Base-by-base conservation (phyloP, 2,113 vertebrate species). In the Maccullochella peelii region DNA sequence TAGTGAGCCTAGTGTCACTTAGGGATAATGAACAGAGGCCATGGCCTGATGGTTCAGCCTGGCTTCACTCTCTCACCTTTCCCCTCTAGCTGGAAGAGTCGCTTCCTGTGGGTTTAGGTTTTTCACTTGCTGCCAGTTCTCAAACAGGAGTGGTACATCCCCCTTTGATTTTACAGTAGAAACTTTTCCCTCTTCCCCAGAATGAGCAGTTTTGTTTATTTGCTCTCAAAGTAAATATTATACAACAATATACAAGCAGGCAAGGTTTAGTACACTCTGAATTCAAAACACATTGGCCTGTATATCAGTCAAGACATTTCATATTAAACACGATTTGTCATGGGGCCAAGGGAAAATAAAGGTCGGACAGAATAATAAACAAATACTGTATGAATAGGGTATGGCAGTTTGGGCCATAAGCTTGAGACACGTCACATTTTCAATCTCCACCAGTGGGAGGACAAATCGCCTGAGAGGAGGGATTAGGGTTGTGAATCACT, bases 381-480 rank as follows among this genome's bases (percentile, higher is more conserved):
- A 89, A 92, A 93, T 85, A 87, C 68, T 58, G 83, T 73, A 87
- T 92, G 89, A 91, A 93, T 90, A 88, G 81, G 77, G 65, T 85
- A 89, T 77, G 79, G 86, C 84, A 67, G 86, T 89, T 87, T 89
- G 88, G 91, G 87, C 88, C 88, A 83, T 91, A 82, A 92, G 91
- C 93, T 84, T 73, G 81, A 90, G 80, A 88, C 74, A 88, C 83
- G 91, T 94, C 92, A 92, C 91, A 93, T 92, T 95, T 93, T 93
- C 92, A 92, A 93, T 95, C 91, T 92, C 81, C 33, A 84, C 73
- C 90, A 91, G 92, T 92, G 91, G 92, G 92, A 93, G 92, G 92
- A 95, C 89, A 93, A 93, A 93, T 91, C 90, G 92, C 92, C 92
- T 85, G 88, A 91, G 93, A 92, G 90, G 87, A 89, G 82, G 93